Evolutionary conservation across 2,113 vertebrate genomes (phyloP), one percentile per base, ranked within the genome.

Genomic region (Gasterosteus aculeatus): DNA sequence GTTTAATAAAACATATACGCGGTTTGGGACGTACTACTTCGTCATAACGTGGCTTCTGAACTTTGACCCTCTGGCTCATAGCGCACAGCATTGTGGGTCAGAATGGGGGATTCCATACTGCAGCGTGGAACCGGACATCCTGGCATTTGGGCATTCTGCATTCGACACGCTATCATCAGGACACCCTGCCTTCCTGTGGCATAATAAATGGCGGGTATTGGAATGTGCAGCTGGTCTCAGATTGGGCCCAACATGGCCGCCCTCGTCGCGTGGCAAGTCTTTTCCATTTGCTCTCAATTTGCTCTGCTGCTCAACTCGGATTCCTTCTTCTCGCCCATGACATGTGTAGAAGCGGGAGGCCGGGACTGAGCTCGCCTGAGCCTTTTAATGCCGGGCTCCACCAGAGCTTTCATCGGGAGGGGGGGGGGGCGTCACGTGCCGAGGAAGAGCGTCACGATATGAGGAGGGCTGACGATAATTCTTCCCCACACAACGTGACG

Each of bases 371-470:
- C 66, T 22, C 3, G 60, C 73, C 72, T 66, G 68, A 77, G 66
- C 19, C 22, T 70, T 83, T 71, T 54, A 78, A 64, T 26, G 75
- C 22, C 68, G 10, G 68, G 68, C 47, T 73, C 54, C n/a, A 65
- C 9, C 63, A 7, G 44, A 33, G 69, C 66, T 85, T 75, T 82
- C 76, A 79, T 72, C 31, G 16, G 0, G 35, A 3, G 35, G 35
- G 35, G 35, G 35, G 35, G 35, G 35, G 35, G 46, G 35, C 71
- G 60, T 77, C 46, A 1, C 64, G 59, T 61, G 73, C 77, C 33
- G 68, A 61, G 67, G 64, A 70, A 67, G 57, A 75, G 62, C 5
- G 35, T 12, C 38, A 29, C 71, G 72, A 76, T 86, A 84, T 68
- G 75, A 72, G 77, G 62, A 68, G 42, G 15, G 35, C 66, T 2